Evolutionary conservation across 2,797 vertebrate species (phyloP), one percentile per base, ranked within the genome.

Genomic region (Gambusia yucatana): DNA sequence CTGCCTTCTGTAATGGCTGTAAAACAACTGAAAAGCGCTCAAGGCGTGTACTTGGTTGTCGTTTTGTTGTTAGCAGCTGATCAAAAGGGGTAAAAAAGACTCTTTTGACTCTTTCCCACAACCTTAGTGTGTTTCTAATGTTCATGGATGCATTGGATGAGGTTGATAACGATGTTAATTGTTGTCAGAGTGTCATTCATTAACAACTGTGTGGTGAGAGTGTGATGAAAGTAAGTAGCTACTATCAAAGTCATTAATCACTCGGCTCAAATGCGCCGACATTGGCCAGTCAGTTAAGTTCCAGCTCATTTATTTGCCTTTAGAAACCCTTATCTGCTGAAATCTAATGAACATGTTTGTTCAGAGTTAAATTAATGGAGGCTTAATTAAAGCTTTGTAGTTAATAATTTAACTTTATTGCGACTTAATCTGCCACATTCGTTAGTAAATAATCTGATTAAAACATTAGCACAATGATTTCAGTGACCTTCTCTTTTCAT

Each of bases 121-220:
- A 44, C 67, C 67, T 46, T 17, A 46, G 67, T n/a, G 22, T 22
- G 8, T 61, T 16, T 69, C 8, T n/a, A 14, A 57, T 22, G 0
- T 85, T 90, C 50, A 73, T 57, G 81, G 77, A 75, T 59, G 1
- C 33, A 22, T 71, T 28, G 61, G 78, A 44, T 70, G 83, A 77
- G 57, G 79, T 75, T 79, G 70, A 77, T 83, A 77, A 77, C 72
- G 0, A 69, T 83, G 88, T 84, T 91, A 89, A 89, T 90, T 89
- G 82, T 88, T 85, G 82, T 82, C 82, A 77, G 87, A 85, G 84
- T 86, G 85, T 86, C 79, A 77, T 86, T 90, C 84, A 88, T 91
- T 87, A 89, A 72, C 36, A 0, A 55, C 79, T 63, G 67, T 48
- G 81, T 83, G 48, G 52, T 8, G 30, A 69, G 82, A 77, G 73